Conservation (phyloP, 2,113 vertebrate species). For the Willisornis vidua region DNA sequence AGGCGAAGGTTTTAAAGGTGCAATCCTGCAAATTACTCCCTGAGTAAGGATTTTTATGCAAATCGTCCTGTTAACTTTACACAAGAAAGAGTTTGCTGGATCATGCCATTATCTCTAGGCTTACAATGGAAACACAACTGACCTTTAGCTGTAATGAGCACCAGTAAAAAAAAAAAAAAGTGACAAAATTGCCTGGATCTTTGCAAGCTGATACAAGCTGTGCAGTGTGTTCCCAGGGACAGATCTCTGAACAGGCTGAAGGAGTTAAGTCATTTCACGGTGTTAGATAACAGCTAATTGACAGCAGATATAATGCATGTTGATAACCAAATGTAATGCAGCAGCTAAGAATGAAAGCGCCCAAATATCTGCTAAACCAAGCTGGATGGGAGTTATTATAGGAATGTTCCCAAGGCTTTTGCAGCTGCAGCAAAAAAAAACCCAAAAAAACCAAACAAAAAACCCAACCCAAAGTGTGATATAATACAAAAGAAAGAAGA, state of each 20-base stretch:
- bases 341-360: constrained; percentile 43
- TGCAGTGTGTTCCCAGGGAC: not conserved
- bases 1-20: constrained; percentile 14
- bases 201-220: constrained; percentile 4
- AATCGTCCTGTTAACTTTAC: constrained; percentile 54
- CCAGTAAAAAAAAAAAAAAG: constrained; percentile 35
- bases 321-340: constrained; percentile 55
- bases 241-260: not conserved
- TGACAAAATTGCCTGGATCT: constrained; percentile 56
- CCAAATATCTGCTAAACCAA: constrained; percentile 48
- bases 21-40: constrained; percentile 53
- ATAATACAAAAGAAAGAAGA: constrained; percentile 9
- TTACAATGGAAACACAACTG: constrained; percentile 66
- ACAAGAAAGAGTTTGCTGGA: constrained; percentile 58
- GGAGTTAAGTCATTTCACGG: constrained; percentile 60
- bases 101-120: constrained; percentile 33
- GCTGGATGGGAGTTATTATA: constrained; percentile 41
- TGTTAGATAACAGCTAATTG: constrained; percentile 65
- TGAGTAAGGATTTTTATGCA: constrained; percentile 38
- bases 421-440: not conserved
- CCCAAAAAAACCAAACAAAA: too few species aligned
- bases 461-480: fast-evolving
- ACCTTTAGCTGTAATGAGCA: constrained; percentile 65
- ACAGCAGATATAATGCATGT: constrained; percentile 51
- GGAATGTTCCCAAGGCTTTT: constrained; percentile 30